Conservation (phyloP, 2,113 vertebrate genomes). For the Hemiprocne comata region DNA sequence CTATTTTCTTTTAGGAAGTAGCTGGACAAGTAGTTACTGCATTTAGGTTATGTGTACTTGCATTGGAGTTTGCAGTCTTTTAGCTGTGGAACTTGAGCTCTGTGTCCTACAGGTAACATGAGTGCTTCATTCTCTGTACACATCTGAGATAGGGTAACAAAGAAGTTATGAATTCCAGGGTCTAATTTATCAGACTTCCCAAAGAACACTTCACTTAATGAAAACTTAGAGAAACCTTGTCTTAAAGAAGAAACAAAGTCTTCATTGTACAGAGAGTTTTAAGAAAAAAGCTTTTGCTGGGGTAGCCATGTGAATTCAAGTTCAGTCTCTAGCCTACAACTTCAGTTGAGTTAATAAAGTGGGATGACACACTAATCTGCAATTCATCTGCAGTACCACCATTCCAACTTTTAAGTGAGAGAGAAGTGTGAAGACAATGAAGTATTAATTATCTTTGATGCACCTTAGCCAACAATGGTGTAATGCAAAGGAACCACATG, state of each 20-base stretch:
- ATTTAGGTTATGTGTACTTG: neutral
- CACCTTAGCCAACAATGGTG: neutral
- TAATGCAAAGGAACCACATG: neutral
- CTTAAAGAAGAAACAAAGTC: neutral
- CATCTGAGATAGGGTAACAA: neutral
- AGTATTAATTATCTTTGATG: neutral
- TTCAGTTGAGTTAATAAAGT: neutral
- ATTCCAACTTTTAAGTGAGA: neutral
- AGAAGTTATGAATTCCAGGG: neutral
- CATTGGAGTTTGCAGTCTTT: neutral
- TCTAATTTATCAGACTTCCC: neutral
- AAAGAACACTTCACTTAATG: neutral
- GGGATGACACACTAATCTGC: neutral
- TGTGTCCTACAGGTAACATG: neutral
- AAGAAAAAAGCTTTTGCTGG: neutral
- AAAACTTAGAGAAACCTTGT: neutral
- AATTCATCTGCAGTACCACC: neutral
- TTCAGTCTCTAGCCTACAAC: neutral
- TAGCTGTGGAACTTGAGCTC: neutral
- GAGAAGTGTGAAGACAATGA: neutral
- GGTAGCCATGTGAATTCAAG: neutral
- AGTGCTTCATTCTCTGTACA: neutral
- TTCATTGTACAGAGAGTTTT: neutral
- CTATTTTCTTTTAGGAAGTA: neutral
- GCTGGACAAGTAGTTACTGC: neutral